Conservation (phyloP, 64 coral and sea anemone genomes). For the Trachythela sp. region DNA sequence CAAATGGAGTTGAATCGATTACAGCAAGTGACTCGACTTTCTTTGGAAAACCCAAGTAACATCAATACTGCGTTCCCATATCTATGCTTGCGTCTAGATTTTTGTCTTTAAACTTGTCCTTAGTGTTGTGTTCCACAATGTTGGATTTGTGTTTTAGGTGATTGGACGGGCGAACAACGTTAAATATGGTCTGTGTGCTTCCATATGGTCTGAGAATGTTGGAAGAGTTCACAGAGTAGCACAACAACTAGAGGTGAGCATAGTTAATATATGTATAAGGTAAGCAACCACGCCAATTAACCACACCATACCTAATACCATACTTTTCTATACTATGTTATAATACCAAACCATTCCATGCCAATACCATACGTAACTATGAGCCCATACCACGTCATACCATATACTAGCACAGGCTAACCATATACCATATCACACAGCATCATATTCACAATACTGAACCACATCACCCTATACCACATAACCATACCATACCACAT, state of each 20-base stretch:
- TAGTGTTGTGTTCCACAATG: background rate
- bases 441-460: too few relatives aligned
- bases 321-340: too few relatives aligned
- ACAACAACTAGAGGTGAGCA: constrained; percentile 54
- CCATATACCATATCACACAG: too few relatives aligned
- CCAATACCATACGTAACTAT: too few relatives aligned
- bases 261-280: background rate
- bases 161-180: constrained; percentile 69
- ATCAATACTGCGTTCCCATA: background rate
- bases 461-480: too few relatives aligned
- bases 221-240: constrained; percentile 62
- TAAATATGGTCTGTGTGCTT: constrained; percentile 65
- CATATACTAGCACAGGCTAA: too few relatives aligned
- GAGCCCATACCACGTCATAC: too few relatives aligned
- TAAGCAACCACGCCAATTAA: background rate
- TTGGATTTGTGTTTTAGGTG: constrained; percentile 38
- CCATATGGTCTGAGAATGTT: constrained; percentile 59
- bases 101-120: background rate
- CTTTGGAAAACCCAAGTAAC: too few relatives aligned
- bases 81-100: background rate
- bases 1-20: too few relatives aligned
- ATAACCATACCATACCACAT: too few relatives aligned
- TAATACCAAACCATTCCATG: too few relatives aligned
- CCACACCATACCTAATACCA: background rate
- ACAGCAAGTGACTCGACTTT: too few relatives aligned